These are phyloP conservation scores for Puffinus mauretanicus DNA, from an alignment of 2,113 vertebrate species.

Conservation along the genomic window DNA sequence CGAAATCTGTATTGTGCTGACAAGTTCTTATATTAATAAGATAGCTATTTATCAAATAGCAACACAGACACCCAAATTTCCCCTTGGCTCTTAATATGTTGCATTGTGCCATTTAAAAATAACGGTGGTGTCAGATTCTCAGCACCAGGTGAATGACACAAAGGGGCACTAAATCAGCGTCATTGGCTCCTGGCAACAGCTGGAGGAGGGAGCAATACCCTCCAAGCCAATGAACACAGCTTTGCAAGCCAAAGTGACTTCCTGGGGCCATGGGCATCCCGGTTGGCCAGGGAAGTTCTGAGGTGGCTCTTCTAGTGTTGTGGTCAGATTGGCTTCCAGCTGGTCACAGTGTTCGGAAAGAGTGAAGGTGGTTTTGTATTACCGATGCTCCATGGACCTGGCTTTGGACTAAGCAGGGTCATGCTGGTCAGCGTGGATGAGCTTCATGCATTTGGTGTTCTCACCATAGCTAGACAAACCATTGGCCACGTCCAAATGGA, in stretches of 20 bases:
- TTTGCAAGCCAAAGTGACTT: background rate
- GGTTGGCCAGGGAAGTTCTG: background rate
- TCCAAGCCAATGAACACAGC: background rate
- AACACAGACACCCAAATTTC: background rate
- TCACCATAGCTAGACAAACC: background rate
- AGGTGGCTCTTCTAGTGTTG: background rate
- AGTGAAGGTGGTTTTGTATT: background rate
- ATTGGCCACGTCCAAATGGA: background rate
- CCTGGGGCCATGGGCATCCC: background rate
- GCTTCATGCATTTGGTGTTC: background rate
- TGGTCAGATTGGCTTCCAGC: background rate
- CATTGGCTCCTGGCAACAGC: background rate
- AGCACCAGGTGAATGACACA: rapidly evolving
- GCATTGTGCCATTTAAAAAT: background rate
- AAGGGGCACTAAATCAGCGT: background rate
- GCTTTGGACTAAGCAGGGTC: background rate
- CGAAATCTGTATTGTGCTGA: background rate
- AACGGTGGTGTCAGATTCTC: background rate
- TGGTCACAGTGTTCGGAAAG: background rate
- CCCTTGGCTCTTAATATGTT: background rate
- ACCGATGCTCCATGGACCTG: background rate
- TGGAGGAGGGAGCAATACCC: background rate
- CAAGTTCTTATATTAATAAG: background rate
- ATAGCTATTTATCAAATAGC: background rate
- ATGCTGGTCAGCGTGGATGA: background rate